A percentile compares a stretch with the other conserved stretches of the same genome.
phyloP scores from a whole-genome alignment of 2,797 vertebrate species.

The Anguilla pacifica region DNA sequence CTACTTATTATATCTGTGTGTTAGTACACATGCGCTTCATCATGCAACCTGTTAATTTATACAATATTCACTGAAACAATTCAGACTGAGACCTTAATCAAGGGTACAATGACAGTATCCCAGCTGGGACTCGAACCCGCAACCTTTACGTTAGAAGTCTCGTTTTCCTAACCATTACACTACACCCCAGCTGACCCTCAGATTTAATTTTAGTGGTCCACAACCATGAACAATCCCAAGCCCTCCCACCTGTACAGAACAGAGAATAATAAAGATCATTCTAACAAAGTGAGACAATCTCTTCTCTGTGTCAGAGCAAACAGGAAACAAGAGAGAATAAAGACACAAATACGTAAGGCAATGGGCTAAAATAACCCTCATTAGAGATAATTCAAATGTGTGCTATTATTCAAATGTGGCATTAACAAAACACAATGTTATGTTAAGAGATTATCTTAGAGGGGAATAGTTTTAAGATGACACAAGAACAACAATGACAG shows the following conservation, averaged over 20 bases:
- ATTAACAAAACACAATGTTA: background rate
- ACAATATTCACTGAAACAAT: too few species aligned
- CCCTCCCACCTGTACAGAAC: background rate
- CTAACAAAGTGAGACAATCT: background rate
- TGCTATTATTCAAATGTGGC: background rate
- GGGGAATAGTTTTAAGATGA: background rate
- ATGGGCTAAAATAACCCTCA: background rate
- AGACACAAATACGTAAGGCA: background rate
- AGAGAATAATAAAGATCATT: background rate
- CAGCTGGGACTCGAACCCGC: too few species aligned
- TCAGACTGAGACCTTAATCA: too few species aligned
- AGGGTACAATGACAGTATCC: too few species aligned
- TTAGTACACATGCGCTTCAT: background rate
- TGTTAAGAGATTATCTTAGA: background rate
- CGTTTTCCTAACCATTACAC: too few species aligned
- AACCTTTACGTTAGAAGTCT: too few species aligned
- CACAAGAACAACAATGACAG: background rate
- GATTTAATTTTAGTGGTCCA: background rate
- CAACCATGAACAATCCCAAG: background rate
- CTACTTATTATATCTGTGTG: background rate
- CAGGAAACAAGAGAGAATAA: background rate
- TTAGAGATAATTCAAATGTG: constrained; percentile 5
- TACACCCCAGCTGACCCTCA: too few species aligned
- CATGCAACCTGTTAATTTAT: background rate
- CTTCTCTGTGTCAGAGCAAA: background rate